Percentiles rank a stretch among this genome's conserved stretches.
These are phyloP conservation scores for Melozone crissalis DNA, from an alignment of 2,113 vertebrate genomes.

Conservation along the genomic window DNA sequence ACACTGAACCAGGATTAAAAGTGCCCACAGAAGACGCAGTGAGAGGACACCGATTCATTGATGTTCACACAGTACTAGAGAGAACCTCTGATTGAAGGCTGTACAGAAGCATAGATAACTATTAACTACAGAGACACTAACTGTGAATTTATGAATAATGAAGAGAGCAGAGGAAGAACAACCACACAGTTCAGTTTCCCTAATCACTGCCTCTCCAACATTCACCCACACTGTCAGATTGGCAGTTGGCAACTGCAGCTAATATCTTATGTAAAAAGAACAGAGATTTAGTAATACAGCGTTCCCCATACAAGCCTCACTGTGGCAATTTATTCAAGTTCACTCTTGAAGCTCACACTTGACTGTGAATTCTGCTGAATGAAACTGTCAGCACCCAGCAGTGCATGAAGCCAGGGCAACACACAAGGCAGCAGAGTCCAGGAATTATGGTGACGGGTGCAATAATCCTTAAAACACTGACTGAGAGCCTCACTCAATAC, in stretches of 20 bases:
- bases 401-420: neutral
- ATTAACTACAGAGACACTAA: constrained; percentile 35
- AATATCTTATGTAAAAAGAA: constrained; percentile 26
- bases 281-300: neutral
- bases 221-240: constrained; percentile 8
- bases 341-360: neutral
- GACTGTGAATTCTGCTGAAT: neutral
- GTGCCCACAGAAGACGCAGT: neutral
- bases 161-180: constrained; percentile 29
- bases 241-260: neutral
- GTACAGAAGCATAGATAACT: constrained; percentile 5
- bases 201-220: constrained; percentile 18
- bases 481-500: neutral
- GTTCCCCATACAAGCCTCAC: neutral
- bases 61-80: neutral
- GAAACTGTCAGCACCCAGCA: neutral
- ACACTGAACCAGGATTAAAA: neutral
- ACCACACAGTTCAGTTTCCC: neutral
- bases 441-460: neutral
- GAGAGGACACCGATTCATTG: neutral
- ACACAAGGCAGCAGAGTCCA: neutral
- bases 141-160: constrained; percentile 53
- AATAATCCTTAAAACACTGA: neutral
- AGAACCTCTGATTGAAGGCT: neutral
- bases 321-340: neutral